Conservation (phyloP, 2,113 vertebrate species). For the Bungarus multicinctus region DNA sequence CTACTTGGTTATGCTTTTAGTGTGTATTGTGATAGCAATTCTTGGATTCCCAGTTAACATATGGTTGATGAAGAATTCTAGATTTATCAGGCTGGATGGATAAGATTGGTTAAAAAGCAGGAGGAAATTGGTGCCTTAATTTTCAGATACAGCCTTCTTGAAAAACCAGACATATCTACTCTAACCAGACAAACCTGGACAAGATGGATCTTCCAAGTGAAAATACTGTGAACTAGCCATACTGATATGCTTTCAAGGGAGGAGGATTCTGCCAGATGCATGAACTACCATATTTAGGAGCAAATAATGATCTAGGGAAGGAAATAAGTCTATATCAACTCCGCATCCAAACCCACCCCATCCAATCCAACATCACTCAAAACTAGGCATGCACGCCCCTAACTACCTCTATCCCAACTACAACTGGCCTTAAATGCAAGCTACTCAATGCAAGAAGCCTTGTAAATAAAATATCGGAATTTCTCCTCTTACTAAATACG, state of each 20-base stretch:
- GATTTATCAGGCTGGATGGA: neutral
- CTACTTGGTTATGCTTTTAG: neutral
- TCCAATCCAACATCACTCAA: too few species aligned
- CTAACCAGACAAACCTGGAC: neutral
- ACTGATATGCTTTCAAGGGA: neutral
- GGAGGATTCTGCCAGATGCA: neutral
- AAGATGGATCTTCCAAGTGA: neutral
- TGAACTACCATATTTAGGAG: neutral
- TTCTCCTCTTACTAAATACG: too few species aligned
- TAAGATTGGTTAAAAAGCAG: neutral
- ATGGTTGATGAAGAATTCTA: neutral
- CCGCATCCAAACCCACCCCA: too few species aligned
- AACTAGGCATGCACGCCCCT: too few species aligned
- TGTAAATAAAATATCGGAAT: too few species aligned
- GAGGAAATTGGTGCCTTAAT: neutral
- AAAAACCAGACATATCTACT: neutral
- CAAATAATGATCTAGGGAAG: neutral
- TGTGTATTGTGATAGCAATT: neutral
- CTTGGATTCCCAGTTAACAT: neutral
- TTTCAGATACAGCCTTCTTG: neutral
- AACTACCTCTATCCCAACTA: too few species aligned
- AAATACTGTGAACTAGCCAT: neutral
- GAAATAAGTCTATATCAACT: neutral
- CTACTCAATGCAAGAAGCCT: too few species aligned
- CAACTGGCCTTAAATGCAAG: too few species aligned